Evolutionary conservation across 2,113 vertebrate species (phyloP).

Genomic region (Fukomys damarensis): DNA sequence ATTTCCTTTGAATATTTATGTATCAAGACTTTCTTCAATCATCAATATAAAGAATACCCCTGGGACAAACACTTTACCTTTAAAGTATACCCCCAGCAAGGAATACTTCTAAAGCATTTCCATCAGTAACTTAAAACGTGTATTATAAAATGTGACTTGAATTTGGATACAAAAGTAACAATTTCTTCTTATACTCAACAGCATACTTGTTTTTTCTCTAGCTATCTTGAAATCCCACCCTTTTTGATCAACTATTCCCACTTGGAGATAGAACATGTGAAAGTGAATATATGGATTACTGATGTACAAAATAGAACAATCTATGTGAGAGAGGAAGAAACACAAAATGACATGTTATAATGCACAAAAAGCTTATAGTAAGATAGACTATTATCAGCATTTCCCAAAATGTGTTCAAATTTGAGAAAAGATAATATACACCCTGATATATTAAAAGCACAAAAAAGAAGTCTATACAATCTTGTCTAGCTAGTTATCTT

Average conservation of each 20-base stretch:
- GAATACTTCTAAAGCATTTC: slow-evolving; percentile 3
- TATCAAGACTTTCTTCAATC: slow-evolving; percentile 25
- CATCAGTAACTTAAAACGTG: slow-evolving; percentile 33
- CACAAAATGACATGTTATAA: neutral
- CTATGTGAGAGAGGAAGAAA: neutral
- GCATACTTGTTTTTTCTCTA: slow-evolving; percentile 36
- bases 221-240: neutral
- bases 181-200: slow-evolving; percentile 22
- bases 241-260: neutral
- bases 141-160: slow-evolving; percentile 11
- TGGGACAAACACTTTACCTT: neutral
- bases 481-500: slow-evolving; percentile 18
- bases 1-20: neutral
- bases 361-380: slow-evolving; percentile 12
- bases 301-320: slow-evolving; percentile 6
- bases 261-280: neutral
- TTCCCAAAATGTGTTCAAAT: slow-evolving; percentile 48
- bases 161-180: neutral
- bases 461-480: neutral
- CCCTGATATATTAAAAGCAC: neutral
- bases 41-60: slow-evolving; percentile 4
- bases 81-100: neutral
- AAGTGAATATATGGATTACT: neutral
- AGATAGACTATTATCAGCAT: neutral
- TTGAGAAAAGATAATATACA: slow-evolving; percentile 4